These are phyloP conservation scores for Chaunax sp. DNA, from an alignment of 2,797 vertebrate genomes.

Conservation along the genomic window DNA sequence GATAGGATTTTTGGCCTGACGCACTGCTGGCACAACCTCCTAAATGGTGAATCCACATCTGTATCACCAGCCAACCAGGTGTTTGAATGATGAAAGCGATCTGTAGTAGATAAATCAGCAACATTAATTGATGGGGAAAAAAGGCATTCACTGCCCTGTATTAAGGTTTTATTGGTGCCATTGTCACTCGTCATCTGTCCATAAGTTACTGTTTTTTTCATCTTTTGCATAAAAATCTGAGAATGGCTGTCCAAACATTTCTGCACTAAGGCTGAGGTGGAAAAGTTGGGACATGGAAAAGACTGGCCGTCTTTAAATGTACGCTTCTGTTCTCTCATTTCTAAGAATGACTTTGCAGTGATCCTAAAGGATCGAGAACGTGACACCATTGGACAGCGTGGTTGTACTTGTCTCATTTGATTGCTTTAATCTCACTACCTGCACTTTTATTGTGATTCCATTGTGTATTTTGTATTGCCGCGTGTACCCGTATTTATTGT, in stretches of 20 bases:
- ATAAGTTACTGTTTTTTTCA: too few species aligned
- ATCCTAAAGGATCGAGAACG: background rate
- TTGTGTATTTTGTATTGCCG: too few species aligned
- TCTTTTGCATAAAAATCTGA: background rate
- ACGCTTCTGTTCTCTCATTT: background rate
- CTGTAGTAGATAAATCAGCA: background rate
- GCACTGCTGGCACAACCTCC: slow-evolving; percentile 19
- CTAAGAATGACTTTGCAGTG: background rate
- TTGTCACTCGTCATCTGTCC: background rate
- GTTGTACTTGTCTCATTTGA: too few species aligned
- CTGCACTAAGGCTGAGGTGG: background rate
- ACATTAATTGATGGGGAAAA: background rate
- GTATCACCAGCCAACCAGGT: background rate
- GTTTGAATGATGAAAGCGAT: slow-evolving; percentile 5
- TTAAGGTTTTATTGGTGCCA: background rate
- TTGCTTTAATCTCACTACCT: too few species aligned
- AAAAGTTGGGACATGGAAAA: background rate
- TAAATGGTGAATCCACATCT: slow-evolving; percentile 14
- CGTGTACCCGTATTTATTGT: too few species aligned
- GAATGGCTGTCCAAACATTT: background rate
- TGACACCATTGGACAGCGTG: too few species aligned
- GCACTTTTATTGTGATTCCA: too few species aligned
- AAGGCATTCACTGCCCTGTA: background rate
- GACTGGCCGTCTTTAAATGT: too few species aligned
- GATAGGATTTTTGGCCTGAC: slow-evolving; percentile 41